Conservation (phyloP, 1,140 invertebrate species). For the Apis mellifera region Amel_HAv3.1 CM009938.2:7455001-7455500, state of each 20-base stretch:
- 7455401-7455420: not conserved
- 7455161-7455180: not conserved
- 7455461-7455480: constrained; percentile 55
- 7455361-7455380: constrained; percentile 13
- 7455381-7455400: constrained; percentile 3
- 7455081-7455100: constrained; percentile 28
- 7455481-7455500: constrained; percentile 2
- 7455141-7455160: constrained; percentile 3
- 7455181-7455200: no score
- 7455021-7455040: constrained; percentile 25
- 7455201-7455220: no score
- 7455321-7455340: not conserved
- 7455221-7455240: no score
- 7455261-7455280: not conserved
- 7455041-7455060: constrained; percentile 11
- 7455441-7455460: constrained; percentile 39
- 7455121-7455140: constrained; percentile 28
- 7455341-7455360: constrained; percentile 35
- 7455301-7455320: not conserved
- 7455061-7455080: constrained; percentile 17
- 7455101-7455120: constrained; percentile 29
- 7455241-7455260: no score
- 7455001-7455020: constrained; percentile 16
- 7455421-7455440: not conserved
- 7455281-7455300: constrained; percentile 9